A percentile compares a stretch with the other conserved stretches of the same genome.
Conservation (phyloP, 2,113 vertebrate species). For the Pedetes capensis region DNA sequence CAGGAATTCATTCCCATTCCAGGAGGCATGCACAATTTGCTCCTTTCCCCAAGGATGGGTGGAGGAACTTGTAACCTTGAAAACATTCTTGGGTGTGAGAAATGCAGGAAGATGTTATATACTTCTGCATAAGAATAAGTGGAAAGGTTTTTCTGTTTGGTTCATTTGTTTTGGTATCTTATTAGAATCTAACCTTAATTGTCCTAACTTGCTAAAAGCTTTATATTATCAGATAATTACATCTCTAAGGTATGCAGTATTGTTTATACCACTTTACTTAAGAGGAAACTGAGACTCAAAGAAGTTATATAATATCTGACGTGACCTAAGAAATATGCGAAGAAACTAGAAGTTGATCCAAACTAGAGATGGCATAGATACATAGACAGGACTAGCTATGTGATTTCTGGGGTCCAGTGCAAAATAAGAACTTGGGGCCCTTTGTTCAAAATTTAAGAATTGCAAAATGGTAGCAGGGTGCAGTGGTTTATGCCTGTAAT, state of each 20-base stretch:
- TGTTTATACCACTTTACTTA: background rate
- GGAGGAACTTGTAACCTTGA: slow-evolving; percentile 64
- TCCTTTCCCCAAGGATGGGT: slow-evolving; percentile 55
- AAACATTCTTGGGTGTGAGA: slow-evolving; percentile 54
- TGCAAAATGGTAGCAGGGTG: no score
- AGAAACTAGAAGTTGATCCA: background rate
- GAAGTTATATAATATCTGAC: background rate
- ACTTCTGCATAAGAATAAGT: background rate
- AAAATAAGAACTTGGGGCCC: background rate
- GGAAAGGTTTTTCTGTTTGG: background rate
- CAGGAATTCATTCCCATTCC: slow-evolving; percentile 64
- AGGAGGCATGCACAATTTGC: background rate
- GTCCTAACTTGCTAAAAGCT: background rate
- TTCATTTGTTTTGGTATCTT: background rate
- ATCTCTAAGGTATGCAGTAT: background rate
- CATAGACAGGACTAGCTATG: background rate
- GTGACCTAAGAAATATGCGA: background rate
- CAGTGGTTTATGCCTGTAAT: no score
- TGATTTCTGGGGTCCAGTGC: background rate
- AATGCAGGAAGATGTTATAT: slow-evolving; percentile 41
- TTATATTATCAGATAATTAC: background rate
- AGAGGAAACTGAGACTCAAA: background rate
- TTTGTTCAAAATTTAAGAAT: background rate
- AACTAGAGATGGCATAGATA: background rate
- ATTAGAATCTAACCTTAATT: background rate